Evolutionary conservation across 2,888 invertebrate species (phyloP), one percentile per base, ranked within the genome.

Genomic region (Plagiodera versicolora): DNA sequence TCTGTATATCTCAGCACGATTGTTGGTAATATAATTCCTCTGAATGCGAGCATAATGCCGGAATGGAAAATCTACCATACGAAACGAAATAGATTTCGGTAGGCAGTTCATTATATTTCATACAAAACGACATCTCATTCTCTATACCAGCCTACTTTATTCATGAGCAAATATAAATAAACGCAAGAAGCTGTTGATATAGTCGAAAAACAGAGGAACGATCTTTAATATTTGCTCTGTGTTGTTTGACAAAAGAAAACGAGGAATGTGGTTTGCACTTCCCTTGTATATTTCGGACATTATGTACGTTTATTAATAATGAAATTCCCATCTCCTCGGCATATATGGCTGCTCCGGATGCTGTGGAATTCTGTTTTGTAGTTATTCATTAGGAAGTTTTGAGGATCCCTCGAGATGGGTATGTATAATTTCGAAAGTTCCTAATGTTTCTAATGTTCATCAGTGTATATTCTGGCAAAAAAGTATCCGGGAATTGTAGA

Each of bases 271-370:
- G 54, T 59, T 59, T 57, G 56, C 50, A 46, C 56, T 50, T 44
- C 50, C 59, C 49, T 47, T 49, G 56, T 17, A 50, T 51, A 53
- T 46, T 58, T 46, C 45, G 56, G 49, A 44, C 56, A 46, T 47
- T 58, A 64, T 61, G 58, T 61, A 58, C 57, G 48, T 50, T 64
- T 60, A 64, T 64, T 64, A 64, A 64, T 64, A 60, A 61, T 64
- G 51, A 14, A 64, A 55, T 57, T 64, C 53, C 58, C 64, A 64
- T 64, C 52, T 56, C 32, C 52, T 49, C 30, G 52, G 35, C 28
- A 58, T 50, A 54, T 56, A 51, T 52, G 47, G 48, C 30, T 48
- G 30, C 48, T 56, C 28, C 10, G 48, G 48, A 56, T 39, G 16
- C n/a, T 39, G n/a, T 16, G 20, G 16, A 20, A 10, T 20, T 20